Evolutionary conservation across 2,113 vertebrate species (phyloP).

Genomic region (Pteronura brasiliensis): DNA sequence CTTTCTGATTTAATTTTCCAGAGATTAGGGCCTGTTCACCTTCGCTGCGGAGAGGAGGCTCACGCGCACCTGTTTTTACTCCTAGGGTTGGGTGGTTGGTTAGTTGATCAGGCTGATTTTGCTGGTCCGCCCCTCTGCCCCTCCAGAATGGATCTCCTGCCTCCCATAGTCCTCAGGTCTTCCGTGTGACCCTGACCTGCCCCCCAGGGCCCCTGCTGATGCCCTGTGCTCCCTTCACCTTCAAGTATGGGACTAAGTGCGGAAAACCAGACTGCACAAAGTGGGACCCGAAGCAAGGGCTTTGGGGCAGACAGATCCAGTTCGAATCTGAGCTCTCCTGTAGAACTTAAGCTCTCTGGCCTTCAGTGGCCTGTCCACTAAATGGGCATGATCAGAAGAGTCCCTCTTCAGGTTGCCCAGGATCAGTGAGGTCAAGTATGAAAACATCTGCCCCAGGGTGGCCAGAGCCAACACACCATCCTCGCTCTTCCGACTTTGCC

Average conservation of each 20-base stretch:
- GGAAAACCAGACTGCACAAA: background rate
- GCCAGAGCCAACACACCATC: background rate
- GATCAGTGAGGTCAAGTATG: background rate
- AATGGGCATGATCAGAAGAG: background rate
- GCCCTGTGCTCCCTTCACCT: background rate
- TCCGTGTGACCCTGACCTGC: background rate
- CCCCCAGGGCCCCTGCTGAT: background rate
- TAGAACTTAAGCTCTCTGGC: background rate
- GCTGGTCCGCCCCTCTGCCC: background rate
- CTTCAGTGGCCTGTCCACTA: background rate
- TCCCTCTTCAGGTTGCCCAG: background rate
- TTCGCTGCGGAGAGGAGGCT: constrained; percentile 63
- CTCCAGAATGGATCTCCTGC: background rate
- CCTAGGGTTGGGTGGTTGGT: background rate
- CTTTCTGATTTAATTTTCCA: constrained; percentile 85
- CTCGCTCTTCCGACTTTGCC: background rate
- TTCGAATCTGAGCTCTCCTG: background rate
- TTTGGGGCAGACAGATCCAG: background rate
- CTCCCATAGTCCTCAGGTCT: background rate
- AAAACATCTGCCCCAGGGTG: background rate
- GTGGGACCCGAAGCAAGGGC: background rate
- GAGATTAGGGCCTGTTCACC: constrained; percentile 81
- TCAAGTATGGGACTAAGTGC: background rate
- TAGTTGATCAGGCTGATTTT: background rate
- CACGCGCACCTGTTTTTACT: background rate